These are phyloP conservation scores for Phrynocephalus versicolor DNA, from an alignment of 2,113 vertebrate species.

Conservation along the genomic window DNA sequence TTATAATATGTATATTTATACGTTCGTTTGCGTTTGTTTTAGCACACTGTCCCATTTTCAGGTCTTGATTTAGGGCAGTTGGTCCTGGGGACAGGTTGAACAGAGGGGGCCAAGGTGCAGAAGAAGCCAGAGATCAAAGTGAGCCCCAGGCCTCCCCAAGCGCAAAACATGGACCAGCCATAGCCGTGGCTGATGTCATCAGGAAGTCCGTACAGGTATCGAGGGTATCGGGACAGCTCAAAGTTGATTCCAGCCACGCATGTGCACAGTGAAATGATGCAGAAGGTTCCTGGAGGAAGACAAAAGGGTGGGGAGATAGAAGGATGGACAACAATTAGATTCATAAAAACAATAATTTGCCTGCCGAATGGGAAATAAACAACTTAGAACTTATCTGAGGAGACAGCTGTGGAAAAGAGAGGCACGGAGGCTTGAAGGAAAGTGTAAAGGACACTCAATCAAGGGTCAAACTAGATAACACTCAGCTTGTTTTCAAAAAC, in stretches of 20 bases:
- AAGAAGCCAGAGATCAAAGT: slow-evolving; percentile 97
- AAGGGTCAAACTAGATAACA: no score
- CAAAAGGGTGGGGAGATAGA: neutral
- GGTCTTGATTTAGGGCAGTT: slow-evolving; percentile 95
- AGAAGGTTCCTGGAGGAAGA: slow-evolving; percentile 89
- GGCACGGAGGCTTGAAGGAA: neutral
- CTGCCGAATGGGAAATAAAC: neutral
- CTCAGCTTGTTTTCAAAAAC: no score
- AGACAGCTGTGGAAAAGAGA: slow-evolving; percentile 3
- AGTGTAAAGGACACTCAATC: no score
- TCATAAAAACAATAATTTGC: neutral
- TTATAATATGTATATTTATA: slow-evolving; percentile 38
- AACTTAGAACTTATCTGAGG: neutral
- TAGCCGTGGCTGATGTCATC: slow-evolving; percentile 97
- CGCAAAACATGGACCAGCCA: slow-evolving; percentile 99
- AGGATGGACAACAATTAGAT: slow-evolving; percentile 58
- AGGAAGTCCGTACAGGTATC: slow-evolving; percentile 91
- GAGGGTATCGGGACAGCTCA: slow-evolving; percentile 94
- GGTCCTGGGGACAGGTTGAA: slow-evolving; percentile 94
- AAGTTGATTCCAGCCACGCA: slow-evolving; percentile 98
- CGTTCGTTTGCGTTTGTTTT: slow-evolving; percentile 65
- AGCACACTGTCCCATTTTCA: slow-evolving; percentile 97
- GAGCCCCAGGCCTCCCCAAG: slow-evolving; percentile 95
- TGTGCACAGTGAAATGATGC: slow-evolving; percentile 98
- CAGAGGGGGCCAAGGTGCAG: slow-evolving; percentile 96